Evolutionary conservation across 2,888 invertebrate species (phyloP).

Genomic region (Blastobasis adustella): DNA sequence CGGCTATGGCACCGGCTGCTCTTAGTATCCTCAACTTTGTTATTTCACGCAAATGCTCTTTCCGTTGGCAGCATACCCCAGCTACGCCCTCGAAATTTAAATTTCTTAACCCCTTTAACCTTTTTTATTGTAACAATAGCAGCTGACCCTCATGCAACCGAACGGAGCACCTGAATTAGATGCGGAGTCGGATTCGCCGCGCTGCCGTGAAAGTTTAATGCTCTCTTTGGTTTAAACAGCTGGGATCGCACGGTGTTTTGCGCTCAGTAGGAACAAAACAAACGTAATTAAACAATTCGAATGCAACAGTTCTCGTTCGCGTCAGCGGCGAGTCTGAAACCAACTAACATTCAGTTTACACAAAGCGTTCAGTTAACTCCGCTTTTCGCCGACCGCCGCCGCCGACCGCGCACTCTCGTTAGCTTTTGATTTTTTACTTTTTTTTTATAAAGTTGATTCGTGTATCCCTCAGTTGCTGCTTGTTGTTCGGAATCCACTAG

Average conservation of each 20-base stretch:
- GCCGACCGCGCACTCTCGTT: constrained; percentile 34
- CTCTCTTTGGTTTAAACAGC: too few species aligned
- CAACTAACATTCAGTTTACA: constrained; percentile 40
- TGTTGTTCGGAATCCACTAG: not conserved
- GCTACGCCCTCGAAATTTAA: constrained; percentile 31
- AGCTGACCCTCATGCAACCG: too few species aligned
- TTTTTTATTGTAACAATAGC: constrained; percentile 1
- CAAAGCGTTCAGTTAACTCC: constrained; percentile 51
- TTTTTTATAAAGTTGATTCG: constrained; percentile 46
- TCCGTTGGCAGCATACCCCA: constrained; percentile 29
- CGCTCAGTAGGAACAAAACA: constrained; percentile 20
- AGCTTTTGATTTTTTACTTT: constrained; percentile 24
- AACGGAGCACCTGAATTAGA: too few species aligned
- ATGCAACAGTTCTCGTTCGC: constrained; percentile 20
- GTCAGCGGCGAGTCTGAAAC: constrained; percentile 30
- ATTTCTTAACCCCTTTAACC: constrained; percentile 17
- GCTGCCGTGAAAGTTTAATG: too few species aligned
- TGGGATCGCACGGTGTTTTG: not conserved
- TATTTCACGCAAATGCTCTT: constrained; percentile 45
- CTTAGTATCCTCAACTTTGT: constrained; percentile 52
- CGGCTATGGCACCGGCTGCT: constrained; percentile 40
- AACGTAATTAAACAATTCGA: constrained; percentile 40
- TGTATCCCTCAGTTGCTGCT: constrained; percentile 34
- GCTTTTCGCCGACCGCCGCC: constrained; percentile 22
- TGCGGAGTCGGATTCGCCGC: too few species aligned